A percentile compares a stretch with the other conserved stretches of the same genome.
phyloP scores from a whole-genome alignment of 2,797 vertebrate genomes.

The Betta splendens region DNA sequence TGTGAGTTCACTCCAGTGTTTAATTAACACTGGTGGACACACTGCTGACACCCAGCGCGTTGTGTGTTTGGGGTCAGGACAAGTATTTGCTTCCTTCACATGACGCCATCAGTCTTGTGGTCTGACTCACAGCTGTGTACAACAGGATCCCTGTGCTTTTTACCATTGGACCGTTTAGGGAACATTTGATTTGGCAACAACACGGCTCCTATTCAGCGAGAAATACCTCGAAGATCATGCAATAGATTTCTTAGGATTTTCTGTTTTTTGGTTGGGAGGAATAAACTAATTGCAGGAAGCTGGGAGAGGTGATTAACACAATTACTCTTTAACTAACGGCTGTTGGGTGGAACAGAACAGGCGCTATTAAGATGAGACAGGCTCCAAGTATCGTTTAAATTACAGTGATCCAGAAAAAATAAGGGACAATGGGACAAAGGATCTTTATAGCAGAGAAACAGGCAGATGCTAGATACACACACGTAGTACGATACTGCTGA shows the following conservation, averaged over 20 bases:
- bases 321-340: constrained; percentile 42
- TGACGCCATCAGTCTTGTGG: constrained; percentile 26
- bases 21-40: constrained; percentile 7
- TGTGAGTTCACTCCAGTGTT: constrained; percentile 5
- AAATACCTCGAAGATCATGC: constrained; percentile 12
- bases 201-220: constrained; percentile 11
- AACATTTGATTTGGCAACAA: constrained; percentile 10
- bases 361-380: constrained; percentile 17
- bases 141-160: constrained; percentile 28
- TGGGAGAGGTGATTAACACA: constrained; percentile 29
- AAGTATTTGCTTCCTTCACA: constrained; percentile 5
- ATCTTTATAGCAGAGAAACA: neutral
- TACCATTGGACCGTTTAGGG: constrained; percentile 8
- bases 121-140: constrained; percentile 36
- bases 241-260: constrained; percentile 5
- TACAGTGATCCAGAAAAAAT: constrained; percentile 20
- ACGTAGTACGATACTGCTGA: neutral
- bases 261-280: neutral
- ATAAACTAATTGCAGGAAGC: constrained; percentile 49
- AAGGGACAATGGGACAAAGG: constrained; percentile 4
- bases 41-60: neutral
- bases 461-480: neutral
- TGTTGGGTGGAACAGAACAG: constrained; percentile 10
- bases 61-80: constrained; percentile 1
- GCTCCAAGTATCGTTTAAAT: constrained; percentile 29